Conservation (phyloP, 2,888 invertebrate species). For the Lycophotia porphyrea region DNA sequence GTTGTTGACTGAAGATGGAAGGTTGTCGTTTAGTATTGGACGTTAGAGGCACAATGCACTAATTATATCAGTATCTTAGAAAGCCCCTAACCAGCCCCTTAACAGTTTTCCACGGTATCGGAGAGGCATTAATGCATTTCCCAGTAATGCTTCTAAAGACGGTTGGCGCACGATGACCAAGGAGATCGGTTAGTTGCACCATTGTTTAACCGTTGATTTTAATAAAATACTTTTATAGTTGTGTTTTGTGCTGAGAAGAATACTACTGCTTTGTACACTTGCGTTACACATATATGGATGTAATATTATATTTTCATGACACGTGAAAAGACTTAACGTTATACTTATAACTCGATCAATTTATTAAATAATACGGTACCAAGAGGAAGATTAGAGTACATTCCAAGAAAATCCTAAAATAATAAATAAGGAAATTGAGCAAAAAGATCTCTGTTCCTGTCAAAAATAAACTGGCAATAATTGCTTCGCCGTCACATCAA, state of each 20-base stretch:
- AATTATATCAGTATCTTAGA: slow-evolving; percentile 90
- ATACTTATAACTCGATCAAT: neutral
- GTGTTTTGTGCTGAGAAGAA: no score
- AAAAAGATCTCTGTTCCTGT: neutral
- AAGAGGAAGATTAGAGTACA: neutral
- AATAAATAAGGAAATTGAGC: neutral
- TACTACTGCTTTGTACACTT: neutral
- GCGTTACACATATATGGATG: neutral
- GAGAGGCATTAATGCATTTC: slow-evolving; percentile 89
- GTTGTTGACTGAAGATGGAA: slow-evolving; percentile 45
- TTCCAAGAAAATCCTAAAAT: neutral
- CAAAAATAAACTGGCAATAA: no score
- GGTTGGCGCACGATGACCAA: slow-evolving; percentile 87
- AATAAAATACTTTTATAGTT: neutral
- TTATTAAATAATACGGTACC: neutral
- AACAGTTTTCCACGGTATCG: slow-evolving; percentile 89
- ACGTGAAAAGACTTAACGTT: neutral
- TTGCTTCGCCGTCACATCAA: neutral
- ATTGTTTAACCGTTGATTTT: slow-evolving; percentile 41
- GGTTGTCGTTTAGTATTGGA: slow-evolving; percentile 75
- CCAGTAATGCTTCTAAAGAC: slow-evolving; percentile 89
- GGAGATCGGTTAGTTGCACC: slow-evolving; percentile 72
- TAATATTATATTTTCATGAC: neutral
- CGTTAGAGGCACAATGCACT: slow-evolving; percentile 87
- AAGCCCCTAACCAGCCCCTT: slow-evolving; percentile 90